These are phyloP conservation scores for Aradophagus sp. DNA, from an alignment of 1,140 invertebrate species.

Conservation along the genomic window DNA sequence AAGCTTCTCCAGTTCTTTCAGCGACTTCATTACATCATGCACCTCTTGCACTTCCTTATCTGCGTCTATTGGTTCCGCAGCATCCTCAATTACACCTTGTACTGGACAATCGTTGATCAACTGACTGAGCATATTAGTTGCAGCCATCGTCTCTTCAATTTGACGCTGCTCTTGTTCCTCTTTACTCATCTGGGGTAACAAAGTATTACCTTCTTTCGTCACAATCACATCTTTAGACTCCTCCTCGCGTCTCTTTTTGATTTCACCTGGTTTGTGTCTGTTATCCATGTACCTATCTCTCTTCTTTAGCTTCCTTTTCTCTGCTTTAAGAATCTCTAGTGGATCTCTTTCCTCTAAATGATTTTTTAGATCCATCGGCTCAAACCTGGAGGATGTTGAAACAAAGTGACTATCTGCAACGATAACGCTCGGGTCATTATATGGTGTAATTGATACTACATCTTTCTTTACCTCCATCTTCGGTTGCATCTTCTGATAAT, in stretches of 20 bases:
- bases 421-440: slow-evolving; percentile 14
- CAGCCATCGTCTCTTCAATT: slow-evolving; percentile 72
- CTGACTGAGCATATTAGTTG: slow-evolving; percentile 75
- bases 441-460: slow-evolving; percentile 68
- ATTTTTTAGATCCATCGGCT: slow-evolving; percentile 29
- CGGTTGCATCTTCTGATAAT: slow-evolving; percentile 60
- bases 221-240: slow-evolving; percentile 54
- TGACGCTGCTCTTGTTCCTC: slow-evolving; percentile 70
- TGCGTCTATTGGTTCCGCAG: slow-evolving; percentile 45
- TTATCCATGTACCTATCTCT: slow-evolving; percentile 62
- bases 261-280: slow-evolving; percentile 63
- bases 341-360: slow-evolving; percentile 32
- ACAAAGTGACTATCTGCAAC: slow-evolving; percentile 35
- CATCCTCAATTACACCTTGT: slow-evolving; percentile 17
- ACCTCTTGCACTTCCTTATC: slow-evolving; percentile 69
- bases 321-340: slow-evolving; percentile 56
- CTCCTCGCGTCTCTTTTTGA: slow-evolving; percentile 60
- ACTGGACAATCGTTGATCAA: slow-evolving; percentile 70
- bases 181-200: slow-evolving; percentile 55
- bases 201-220: slow-evolving; percentile 19
- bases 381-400: slow-evolving; percentile 26
- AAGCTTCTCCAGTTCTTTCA: slow-evolving; percentile 68
- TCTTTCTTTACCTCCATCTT: slow-evolving; percentile 68
- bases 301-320: slow-evolving; percentile 65
- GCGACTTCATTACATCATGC: slow-evolving; percentile 66